These are phyloP conservation scores for Adineta ricciae DNA, from an alignment of 2,888 invertebrate species.

Conservation along the genomic window DNA sequence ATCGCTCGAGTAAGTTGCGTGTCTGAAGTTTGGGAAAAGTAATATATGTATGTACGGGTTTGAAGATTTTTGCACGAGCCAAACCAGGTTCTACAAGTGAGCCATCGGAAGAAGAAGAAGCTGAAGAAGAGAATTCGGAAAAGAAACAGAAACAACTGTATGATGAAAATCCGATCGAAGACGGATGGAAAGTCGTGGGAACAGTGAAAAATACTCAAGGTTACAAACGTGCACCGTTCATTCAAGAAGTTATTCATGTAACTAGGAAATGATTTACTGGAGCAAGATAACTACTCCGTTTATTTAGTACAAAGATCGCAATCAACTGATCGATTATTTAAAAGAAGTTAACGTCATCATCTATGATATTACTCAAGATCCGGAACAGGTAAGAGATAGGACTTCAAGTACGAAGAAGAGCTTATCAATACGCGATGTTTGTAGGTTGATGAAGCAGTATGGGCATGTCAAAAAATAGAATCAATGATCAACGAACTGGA, in stretches of 20 bases:
- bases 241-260: conserved; percentile 28
- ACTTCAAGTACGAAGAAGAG: background rate
- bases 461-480: conserved; percentile 50
- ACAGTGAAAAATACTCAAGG: conserved; percentile 27
- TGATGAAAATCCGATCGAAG: background rate
- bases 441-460: conserved; percentile 54
- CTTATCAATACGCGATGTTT: background rate
- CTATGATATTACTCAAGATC: conserved; percentile 58
- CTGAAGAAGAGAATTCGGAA: background rate
- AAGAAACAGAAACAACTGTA: background rate
- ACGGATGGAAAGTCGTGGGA: background rate
- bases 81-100: background rate
- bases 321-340: conserved; percentile 48
- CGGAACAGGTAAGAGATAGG: conserved; percentile 43
- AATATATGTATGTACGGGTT: background rate
- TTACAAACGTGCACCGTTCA: conserved; percentile 22
- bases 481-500: conserved; percentile 48
- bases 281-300: background rate
- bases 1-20: background rate
- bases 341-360: conserved; percentile 57
- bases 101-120: background rate
- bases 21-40: too few relatives aligned
- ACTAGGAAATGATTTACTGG: background rate
- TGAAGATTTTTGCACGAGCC: background rate
- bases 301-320: conserved; percentile 37